Conservation (phyloP, 2,888 invertebrate species). For the Watsonalla cultraria region DNA sequence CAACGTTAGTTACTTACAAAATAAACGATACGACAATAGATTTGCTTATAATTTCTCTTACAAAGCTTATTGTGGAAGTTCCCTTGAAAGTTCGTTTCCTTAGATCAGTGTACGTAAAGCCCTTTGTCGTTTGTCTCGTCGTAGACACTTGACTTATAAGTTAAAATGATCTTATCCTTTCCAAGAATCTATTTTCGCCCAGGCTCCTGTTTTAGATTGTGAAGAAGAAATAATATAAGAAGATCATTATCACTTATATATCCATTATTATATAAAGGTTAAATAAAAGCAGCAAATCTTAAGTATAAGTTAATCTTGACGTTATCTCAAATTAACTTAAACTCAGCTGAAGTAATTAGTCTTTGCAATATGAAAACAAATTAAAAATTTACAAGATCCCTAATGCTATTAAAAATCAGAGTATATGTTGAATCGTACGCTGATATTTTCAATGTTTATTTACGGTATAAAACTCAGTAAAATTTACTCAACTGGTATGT, state of each 20-base stretch:
- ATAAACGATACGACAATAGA: too few species aligned
- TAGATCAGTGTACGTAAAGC: background rate
- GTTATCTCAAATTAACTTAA: too few species aligned
- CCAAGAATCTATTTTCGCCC: conserved; percentile 29
- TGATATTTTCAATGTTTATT: background rate
- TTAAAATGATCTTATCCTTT: conserved; percentile 26
- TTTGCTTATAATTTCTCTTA: too few species aligned
- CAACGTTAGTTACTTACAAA: too few species aligned
- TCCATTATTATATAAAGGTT: too few species aligned
- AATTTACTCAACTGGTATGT: background rate
- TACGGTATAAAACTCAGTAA: background rate
- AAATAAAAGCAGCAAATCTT: too few species aligned
- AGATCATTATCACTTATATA: too few species aligned
- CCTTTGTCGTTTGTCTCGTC: conserved; percentile 18
- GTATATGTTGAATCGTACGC: background rate
- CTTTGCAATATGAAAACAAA: too few species aligned
- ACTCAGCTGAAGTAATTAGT: too few species aligned
- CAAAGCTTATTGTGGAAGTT: background rate
- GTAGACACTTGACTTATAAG: conserved; percentile 22
- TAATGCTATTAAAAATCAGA: background rate
- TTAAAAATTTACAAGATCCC: background rate
- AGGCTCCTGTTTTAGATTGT: background rate
- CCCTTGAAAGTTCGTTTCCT: background rate
- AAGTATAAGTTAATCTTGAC: too few species aligned
- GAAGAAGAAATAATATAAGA: too few species aligned